Conservation (phyloP, 37 sponge, comb jelly and placozoan species). For the Oopsacas minuta region DNA sequence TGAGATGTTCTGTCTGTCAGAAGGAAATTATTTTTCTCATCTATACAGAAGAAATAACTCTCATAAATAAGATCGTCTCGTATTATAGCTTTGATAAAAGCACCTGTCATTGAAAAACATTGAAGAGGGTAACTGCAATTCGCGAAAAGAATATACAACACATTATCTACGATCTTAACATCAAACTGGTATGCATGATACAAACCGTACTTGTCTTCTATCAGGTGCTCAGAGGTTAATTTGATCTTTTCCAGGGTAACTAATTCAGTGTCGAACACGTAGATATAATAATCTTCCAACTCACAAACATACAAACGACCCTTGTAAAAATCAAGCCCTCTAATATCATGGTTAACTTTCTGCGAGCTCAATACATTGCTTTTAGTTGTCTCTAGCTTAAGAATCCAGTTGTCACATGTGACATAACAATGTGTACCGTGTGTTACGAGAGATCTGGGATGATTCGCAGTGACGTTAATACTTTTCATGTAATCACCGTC, state of each 20-base stretch:
- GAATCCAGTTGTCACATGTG: not conserved
- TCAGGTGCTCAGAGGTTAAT: not conserved
- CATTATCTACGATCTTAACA: not conserved
- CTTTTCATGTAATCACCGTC: not conserved
- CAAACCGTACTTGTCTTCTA: not conserved
- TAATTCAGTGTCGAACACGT: not conserved
- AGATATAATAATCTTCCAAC: not conserved
- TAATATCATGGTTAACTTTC: not conserved
- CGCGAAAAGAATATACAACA: not conserved
- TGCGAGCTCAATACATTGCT: not conserved
- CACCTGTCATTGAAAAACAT: not conserved
- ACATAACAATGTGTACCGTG: not conserved
- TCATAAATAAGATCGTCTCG: not conserved
- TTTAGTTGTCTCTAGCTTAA: not conserved
- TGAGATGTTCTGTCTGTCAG: not conserved
- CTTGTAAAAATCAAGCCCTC: not conserved
- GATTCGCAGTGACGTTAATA: not conserved
- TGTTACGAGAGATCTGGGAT: not conserved
- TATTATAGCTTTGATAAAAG: not conserved
- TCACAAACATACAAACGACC: not conserved
- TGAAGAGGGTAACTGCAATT: not conserved
- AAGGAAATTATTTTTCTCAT: not conserved
- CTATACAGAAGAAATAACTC: not conserved
- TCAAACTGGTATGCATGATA: not conserved
- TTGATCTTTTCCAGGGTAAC: not conserved